These are phyloP conservation scores for human (Homo sapiens) DNA, from an alignment of 2,113 vertebrate species.

Conservation along the genomic window DNA sequence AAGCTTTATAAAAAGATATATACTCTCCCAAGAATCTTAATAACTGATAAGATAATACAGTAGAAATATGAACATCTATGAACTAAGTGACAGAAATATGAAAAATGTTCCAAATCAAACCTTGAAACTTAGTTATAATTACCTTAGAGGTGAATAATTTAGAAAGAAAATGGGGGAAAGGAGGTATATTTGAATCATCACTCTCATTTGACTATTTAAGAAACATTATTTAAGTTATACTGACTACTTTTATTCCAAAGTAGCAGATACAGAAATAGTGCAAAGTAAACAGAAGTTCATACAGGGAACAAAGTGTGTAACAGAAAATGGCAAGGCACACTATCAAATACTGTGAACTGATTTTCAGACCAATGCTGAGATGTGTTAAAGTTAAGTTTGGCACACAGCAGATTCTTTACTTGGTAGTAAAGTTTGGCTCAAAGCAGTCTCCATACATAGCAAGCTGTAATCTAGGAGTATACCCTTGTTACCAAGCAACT, in stretches of 20 bases:
- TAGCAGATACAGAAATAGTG: not conserved
- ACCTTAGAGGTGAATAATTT: not conserved
- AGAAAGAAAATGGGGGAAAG: slow-evolving; percentile 4
- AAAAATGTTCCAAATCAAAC: slow-evolving; percentile 23
- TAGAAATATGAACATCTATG: not conserved
- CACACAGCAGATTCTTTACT: not conserved
- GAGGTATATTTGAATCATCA: not conserved
- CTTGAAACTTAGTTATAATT: slow-evolving; percentile 24
- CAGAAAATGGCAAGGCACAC: not conserved
- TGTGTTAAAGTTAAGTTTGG: not conserved
- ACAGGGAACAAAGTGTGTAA: not conserved
- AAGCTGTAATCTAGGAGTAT: not conserved
- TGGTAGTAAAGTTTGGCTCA: not conserved
- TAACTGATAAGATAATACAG: not conserved
- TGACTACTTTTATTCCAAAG: slow-evolving; percentile 12
- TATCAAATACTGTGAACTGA: slow-evolving; percentile 31
- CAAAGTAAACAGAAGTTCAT: slow-evolving; percentile 22
- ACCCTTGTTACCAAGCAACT: not conserved
- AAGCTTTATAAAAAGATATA: not conserved
- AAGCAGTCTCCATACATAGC: not conserved
- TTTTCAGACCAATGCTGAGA: slow-evolving; percentile 21
- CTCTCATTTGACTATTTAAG: not conserved
- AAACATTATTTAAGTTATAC: not conserved
- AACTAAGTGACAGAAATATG: not conserved
- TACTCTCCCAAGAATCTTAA: not conserved